Conservation (phyloP, 2,797 vertebrate genomes). For the Aulostomus chinensis region DNA sequence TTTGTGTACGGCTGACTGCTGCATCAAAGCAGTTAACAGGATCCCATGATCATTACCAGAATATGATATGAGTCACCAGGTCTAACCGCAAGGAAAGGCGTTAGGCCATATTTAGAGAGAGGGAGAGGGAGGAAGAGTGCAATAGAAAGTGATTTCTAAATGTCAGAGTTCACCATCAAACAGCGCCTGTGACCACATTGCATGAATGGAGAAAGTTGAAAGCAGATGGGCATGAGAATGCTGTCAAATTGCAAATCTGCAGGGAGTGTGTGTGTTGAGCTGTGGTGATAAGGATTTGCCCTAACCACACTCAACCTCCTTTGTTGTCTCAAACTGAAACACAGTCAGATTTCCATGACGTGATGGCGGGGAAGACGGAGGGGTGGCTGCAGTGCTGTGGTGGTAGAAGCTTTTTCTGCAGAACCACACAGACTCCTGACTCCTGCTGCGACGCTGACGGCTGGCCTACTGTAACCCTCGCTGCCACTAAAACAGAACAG, state of each 20-base stretch:
- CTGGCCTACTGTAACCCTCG: slow-evolving; percentile 14
- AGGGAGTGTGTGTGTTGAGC: slow-evolving; percentile 38
- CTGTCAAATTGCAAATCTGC: slow-evolving; percentile 59
- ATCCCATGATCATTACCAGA: slow-evolving; percentile 72
- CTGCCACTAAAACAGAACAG: slow-evolving; percentile 1
- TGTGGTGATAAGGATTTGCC: slow-evolving; percentile 70
- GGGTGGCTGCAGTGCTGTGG: slow-evolving; percentile 42
- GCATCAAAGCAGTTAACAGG: slow-evolving; percentile 65
- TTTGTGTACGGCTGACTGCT: slow-evolving; percentile 31
- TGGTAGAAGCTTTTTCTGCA: slow-evolving; percentile 29
- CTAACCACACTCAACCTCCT: slow-evolving; percentile 66
- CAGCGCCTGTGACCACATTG: slow-evolving; percentile 53
- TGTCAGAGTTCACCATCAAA: slow-evolving; percentile 77
- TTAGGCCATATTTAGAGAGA: slow-evolving; percentile 58
- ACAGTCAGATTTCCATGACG: slow-evolving; percentile 71
- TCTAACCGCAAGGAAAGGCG: slow-evolving; percentile 63
- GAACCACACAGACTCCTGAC: slow-evolving; percentile 35
- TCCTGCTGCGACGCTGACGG: slow-evolving; percentile 17
- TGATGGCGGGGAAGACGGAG: slow-evolving; percentile 50
- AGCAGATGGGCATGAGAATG: slow-evolving; percentile 66
- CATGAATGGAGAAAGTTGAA: slow-evolving; percentile 74
- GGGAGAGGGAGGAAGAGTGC: slow-evolving; percentile 37
- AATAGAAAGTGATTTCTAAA: slow-evolving; percentile 72
- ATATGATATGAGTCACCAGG: slow-evolving; percentile 68
- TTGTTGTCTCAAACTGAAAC: slow-evolving; percentile 64